Conservation (phyloP, 2,113 vertebrate genomes). For the Bufo bufo region DNA sequence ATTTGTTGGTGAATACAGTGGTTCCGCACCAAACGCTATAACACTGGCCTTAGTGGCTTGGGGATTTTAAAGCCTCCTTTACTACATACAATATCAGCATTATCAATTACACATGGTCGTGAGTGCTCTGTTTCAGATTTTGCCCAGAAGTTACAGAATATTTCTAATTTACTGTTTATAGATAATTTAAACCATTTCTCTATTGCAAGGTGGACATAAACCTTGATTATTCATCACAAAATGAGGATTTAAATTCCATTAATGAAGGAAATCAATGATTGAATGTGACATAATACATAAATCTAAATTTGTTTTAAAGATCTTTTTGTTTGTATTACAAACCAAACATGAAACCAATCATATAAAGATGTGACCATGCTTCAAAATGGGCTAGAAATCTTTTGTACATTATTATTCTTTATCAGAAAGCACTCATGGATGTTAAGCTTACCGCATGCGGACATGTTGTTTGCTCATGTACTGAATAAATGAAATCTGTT, state of each 20-base stretch:
- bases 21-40: too few species aligned
- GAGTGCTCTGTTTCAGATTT: not conserved
- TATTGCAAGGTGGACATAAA: not conserved
- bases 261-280: not conserved
- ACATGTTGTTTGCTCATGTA: slow-evolving; percentile 36
- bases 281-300: not conserved
- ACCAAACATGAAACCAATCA: slow-evolving; percentile 11
- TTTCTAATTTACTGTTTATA: not conserved
- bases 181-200: not conserved
- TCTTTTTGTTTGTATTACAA: not conserved
- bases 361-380: slow-evolving; percentile 1
- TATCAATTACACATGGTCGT: too few species aligned
- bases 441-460: not conserved
- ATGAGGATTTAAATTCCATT: not conserved
- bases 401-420: slow-evolving; percentile 20
- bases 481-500: slow-evolving; percentile 37
- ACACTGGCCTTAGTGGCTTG: too few species aligned
- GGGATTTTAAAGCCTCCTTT: too few species aligned
- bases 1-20: too few species aligned
- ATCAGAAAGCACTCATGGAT: slow-evolving; percentile 5
- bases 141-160: too few species aligned
- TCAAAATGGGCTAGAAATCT: not conserved
- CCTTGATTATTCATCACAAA: not conserved
- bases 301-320: not conserved
- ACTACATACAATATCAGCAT: too few species aligned